Evolutionary conservation across 1,140 invertebrate species (phyloP).

Genomic region (Metaphire vulgaris): DNA sequence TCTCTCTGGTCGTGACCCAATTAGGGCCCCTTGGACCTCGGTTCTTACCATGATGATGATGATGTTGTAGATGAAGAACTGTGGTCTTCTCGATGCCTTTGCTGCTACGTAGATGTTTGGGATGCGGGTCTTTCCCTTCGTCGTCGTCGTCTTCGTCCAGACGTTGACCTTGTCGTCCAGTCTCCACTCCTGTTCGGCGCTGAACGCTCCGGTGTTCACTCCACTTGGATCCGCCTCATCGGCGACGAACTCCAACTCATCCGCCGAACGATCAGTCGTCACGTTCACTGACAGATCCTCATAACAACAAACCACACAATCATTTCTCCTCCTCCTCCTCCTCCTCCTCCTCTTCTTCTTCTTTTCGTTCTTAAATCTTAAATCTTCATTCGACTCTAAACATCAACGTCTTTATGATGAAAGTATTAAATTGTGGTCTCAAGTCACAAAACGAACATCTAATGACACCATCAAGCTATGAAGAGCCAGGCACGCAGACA

Average conservation of each 20-base stretch:
- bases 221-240: constrained; percentile 16
- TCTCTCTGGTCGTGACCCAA: no score
- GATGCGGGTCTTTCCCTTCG: constrained; percentile 25
- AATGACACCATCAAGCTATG: no score
- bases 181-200: constrained; percentile 21
- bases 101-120: constrained; percentile 33
- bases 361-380: no score
- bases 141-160: constrained; percentile 33
- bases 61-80: constrained; percentile 22
- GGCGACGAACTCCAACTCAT: constrained; percentile 9
- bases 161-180: constrained; percentile 1
- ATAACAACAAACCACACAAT: no score
- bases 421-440: no score
- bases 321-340: no score
- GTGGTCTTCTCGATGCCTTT: constrained; percentile 19
- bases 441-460: no score
- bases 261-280: constrained; percentile 6
- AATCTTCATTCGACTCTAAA: no score
- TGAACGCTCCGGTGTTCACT: constrained; percentile 9
- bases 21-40: no score
- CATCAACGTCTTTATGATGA: no score
- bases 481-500: no score
- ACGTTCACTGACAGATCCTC: constrained; percentile 18
- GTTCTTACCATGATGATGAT: constrained; percentile 13
- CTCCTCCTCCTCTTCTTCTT: no score